phyloP scores from a whole-genome alignment of 30 jellyfish, hydroid and myxozoan species.

The Hydractinia echinata region DNA sequence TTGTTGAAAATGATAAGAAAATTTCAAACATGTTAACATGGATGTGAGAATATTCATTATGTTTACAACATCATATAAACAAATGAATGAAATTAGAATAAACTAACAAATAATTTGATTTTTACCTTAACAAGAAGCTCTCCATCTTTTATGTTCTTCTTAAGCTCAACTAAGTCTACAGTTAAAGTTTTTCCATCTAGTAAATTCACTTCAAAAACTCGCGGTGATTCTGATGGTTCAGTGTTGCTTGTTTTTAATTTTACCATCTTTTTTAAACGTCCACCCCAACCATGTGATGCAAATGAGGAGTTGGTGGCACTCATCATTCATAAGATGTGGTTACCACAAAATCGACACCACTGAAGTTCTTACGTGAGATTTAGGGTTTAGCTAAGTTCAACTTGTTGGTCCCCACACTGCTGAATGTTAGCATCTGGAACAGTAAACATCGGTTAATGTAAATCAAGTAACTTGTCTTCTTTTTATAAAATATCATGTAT shows the following conservation, averaged over 20 bases:
- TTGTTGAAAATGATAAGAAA: too few species aligned
- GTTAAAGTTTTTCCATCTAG: conserved; percentile 7
- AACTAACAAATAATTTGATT: neutral
- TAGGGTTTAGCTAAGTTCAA: too few species aligned
- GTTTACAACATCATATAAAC: neutral
- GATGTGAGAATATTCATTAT: neutral
- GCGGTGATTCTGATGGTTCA: neutral
- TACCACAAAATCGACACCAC: too few species aligned
- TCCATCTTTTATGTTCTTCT: neutral
- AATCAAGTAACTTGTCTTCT: too few species aligned
- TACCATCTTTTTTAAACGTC: neutral
- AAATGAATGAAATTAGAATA: neutral
- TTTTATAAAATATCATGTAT: too few species aligned
- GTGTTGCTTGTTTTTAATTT: conserved; percentile 4
- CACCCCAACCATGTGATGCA: neutral
- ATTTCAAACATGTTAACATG: too few species aligned
- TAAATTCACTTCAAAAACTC: conserved; percentile 5
- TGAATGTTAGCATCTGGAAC: too few species aligned
- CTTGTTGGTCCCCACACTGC: too few species aligned
- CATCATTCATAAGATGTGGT: too few species aligned
- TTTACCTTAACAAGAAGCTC: conserved; percentile 30
- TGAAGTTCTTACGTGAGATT: too few species aligned
- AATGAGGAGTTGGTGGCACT: too few species aligned
- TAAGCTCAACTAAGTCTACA: conserved; percentile 24
- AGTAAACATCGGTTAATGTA: too few species aligned